Conservation (phyloP, 2,888 invertebrate genomes). For the Autographa pulchrina region DNA sequence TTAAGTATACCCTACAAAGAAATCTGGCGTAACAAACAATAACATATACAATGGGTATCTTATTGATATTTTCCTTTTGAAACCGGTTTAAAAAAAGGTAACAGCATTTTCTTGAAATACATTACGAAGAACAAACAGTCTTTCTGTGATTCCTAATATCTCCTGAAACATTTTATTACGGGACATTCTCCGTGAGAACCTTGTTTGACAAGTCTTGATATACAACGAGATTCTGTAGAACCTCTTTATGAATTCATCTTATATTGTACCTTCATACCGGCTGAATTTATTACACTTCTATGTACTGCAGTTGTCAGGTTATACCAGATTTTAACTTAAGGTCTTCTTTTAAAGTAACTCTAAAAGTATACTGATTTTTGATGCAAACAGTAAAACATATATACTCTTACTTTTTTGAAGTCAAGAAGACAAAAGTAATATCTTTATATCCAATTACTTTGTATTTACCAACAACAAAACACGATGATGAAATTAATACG, state of each 20-base stretch:
- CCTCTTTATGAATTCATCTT: conserved; percentile 19
- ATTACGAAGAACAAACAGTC: background rate
- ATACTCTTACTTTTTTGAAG: too few relatives aligned
- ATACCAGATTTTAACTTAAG: conserved; percentile 4
- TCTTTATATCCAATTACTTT: too few relatives aligned
- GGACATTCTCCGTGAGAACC: background rate
- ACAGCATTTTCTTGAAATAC: background rate
- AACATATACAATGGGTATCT: too few relatives aligned
- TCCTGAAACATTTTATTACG: background rate
- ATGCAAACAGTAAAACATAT: too few relatives aligned
- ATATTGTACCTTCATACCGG: conserved; percentile 20
- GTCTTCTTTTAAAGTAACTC: background rate
- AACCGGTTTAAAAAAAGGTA: background rate
- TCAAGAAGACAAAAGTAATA: too few relatives aligned
- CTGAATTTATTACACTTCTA: conserved; percentile 18
- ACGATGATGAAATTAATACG: too few relatives aligned
- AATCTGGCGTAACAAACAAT: too few relatives aligned
- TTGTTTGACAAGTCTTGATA: conserved; percentile 7
- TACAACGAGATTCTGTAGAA: background rate
- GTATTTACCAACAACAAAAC: too few relatives aligned
- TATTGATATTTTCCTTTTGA: too few relatives aligned
- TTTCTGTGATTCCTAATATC: background rate
- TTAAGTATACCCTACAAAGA: too few relatives aligned
- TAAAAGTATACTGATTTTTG: too few relatives aligned
- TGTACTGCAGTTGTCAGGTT: conserved; percentile 1